Evolutionary conservation across 92 coral and sea anemone species (phyloP).

Genomic region (Paramuricea clavata): DNA sequence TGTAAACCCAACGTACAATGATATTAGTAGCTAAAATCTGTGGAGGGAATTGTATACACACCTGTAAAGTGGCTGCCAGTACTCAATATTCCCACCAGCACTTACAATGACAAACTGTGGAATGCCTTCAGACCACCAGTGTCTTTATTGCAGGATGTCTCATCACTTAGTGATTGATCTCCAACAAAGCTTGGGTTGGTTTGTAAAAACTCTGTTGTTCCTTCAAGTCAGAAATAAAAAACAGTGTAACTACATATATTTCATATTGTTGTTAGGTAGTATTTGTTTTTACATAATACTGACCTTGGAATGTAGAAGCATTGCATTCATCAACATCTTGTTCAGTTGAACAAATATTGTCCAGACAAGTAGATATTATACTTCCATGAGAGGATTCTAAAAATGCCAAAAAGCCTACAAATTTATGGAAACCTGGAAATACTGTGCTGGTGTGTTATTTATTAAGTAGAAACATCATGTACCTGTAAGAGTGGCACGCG

Average conservation of each 20-base stretch:
- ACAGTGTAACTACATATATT: no score
- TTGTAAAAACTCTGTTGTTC: not conserved
- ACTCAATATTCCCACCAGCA: not conserved
- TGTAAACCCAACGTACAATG: no score
- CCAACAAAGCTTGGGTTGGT: not conserved
- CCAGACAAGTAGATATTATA: not conserved
- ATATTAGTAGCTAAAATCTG: no score
- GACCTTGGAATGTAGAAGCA: slow-evolving; percentile 1
- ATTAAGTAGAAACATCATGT: no score
- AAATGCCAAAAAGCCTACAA: not conserved
- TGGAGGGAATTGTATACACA: not conserved
- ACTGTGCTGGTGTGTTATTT: no score
- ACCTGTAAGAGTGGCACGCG: not conserved
- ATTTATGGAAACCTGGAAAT: no score
- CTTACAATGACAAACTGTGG: not conserved
- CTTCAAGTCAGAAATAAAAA: not conserved
- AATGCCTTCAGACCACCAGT: not conserved
- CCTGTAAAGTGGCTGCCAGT: slow-evolving; percentile 5
- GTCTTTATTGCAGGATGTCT: not conserved
- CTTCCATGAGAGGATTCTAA: not conserved
- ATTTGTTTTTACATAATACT: not conserved
- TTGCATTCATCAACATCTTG: not conserved
- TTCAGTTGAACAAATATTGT: not conserved
- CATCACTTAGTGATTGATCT: not conserved
- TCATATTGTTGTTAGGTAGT: no score